A percentile compares a stretch with the other conserved stretches of the same genome.
Conservation (phyloP, 2,888 invertebrate genomes). For the Sepioteuthis lessoniana region DNA sequence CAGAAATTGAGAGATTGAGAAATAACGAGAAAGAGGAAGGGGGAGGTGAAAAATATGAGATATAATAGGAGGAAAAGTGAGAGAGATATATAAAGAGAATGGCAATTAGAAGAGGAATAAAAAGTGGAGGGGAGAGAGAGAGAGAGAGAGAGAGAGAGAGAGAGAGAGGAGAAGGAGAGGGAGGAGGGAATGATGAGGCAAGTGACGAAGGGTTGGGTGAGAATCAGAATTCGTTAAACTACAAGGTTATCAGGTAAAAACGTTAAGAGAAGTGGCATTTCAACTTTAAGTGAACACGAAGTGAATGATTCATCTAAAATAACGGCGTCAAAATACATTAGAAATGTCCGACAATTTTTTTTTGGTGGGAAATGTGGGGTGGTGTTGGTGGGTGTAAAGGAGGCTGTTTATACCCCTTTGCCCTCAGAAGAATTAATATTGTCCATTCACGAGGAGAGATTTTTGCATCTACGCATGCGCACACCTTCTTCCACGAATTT, state of each 20-base stretch:
- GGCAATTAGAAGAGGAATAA: too few relatives aligned
- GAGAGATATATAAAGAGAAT: too few relatives aligned
- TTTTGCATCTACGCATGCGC: neutral
- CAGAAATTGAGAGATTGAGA: too few relatives aligned
- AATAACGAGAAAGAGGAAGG: too few relatives aligned
- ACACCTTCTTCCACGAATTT: neutral
- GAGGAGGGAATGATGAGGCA: too few relatives aligned
- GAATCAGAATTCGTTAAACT: neutral
- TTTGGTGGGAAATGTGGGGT: neutral
- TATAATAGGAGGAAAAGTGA: too few relatives aligned
- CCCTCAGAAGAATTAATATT: neutral
- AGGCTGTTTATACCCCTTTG: neutral
- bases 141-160: too few relatives aligned
- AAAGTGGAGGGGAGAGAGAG: too few relatives aligned
- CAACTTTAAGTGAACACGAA: neutral
- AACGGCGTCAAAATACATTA: conserved; percentile 33
- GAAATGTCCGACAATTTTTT: neutral
- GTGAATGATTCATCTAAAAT: neutral
- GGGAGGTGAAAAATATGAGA: too few relatives aligned
- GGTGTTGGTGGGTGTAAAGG: too few relatives aligned
- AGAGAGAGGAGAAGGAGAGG: too few relatives aligned
- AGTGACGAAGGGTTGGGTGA: too few relatives aligned
- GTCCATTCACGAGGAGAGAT: neutral
- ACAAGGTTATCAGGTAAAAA: neutral
- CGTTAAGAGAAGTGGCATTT: neutral